Percentiles rank a stretch among this genome's conserved stretches.
phyloP scores from a whole-genome alignment of 92 coral and sea anemone species.

The Phenganax marumi region DNA sequence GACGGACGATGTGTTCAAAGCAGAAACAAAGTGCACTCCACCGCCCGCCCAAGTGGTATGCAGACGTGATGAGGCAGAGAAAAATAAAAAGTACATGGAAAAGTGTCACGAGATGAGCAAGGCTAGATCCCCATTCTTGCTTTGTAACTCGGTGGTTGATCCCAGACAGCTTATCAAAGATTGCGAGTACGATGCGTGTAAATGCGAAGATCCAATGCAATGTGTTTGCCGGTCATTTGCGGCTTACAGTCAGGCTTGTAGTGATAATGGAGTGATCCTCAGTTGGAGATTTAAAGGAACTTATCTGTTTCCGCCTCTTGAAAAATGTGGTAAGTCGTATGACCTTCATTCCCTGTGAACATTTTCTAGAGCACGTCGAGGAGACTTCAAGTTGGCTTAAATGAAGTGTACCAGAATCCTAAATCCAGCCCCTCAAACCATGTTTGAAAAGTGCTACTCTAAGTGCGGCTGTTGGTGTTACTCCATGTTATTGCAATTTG shows the following conservation, averaged over 20 bases:
- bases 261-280: slow-evolving; percentile 66
- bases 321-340: slow-evolving; percentile 14
- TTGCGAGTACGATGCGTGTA: slow-evolving; percentile 58
- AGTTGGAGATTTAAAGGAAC: slow-evolving; percentile 63
- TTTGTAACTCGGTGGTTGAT: neutral
- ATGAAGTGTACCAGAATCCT: too few species aligned
- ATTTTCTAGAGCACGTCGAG: too few species aligned
- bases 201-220: slow-evolving; percentile 63
- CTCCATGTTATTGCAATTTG: too few species aligned
- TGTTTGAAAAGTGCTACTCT: too few species aligned
- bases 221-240: slow-evolving; percentile 80
- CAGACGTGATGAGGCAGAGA: neutral
- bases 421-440: too few species aligned
- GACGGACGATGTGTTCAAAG: slow-evolving; percentile 49
- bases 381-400: too few species aligned
- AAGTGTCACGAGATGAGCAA: slow-evolving; percentile 5
- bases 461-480: too few species aligned
- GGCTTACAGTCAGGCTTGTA: slow-evolving; percentile 79
- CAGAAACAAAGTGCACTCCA: neutral
- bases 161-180: neutral
- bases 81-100: neutral
- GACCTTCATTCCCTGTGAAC: too few species aligned
- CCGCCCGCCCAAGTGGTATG: neutral
- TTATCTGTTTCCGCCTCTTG: slow-evolving; percentile 2
- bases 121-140: neutral